phyloP scores from a whole-genome alignment of 1,140 invertebrate genomes.

The Drosophila biarmipes region DNA sequence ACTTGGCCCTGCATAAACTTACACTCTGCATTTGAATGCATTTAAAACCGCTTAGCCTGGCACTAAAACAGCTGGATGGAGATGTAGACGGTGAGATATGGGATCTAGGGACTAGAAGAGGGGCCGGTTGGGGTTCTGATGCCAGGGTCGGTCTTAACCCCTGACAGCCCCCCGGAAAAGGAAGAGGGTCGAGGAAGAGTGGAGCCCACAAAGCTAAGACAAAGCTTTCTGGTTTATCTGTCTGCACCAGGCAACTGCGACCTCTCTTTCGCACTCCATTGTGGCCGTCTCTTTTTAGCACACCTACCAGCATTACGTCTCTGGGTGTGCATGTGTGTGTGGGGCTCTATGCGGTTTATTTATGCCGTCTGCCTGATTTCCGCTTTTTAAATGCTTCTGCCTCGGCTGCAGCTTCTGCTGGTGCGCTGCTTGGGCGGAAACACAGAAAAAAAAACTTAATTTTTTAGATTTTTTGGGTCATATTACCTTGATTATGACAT shows the following conservation, averaged over 20 bases:
- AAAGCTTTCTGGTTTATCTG: conserved; percentile 45
- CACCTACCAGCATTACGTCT: conserved; percentile 15
- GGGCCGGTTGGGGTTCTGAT: neutral
- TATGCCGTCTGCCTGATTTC: conserved; percentile 79
- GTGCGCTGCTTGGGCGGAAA: conserved; percentile 6
- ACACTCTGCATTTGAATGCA: conserved; percentile 36
- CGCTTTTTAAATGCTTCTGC: conserved; percentile 78
- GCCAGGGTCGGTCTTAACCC: conserved; percentile 37
- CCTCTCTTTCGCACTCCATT: conserved; percentile 14
- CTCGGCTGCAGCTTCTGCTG: conserved; percentile 21
- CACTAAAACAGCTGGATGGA: conserved; percentile 18
- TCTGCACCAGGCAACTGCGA: conserved; percentile 25
- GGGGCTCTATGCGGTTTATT: conserved; percentile 60
- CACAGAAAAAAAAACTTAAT: neutral
- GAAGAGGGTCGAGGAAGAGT: neutral
- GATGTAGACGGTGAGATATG: conserved; percentile 3
- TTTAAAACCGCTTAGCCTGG: conserved; percentile 28
- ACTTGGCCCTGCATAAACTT: conserved; percentile 34
- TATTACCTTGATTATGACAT: too few relatives aligned
- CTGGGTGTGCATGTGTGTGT: conserved; percentile 8
- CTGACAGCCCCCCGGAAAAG: neutral
- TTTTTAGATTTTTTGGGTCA: too few relatives aligned
- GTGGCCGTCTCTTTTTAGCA: conserved; percentile 10
- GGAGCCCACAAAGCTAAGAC: conserved; percentile 35
- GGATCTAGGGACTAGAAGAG: neutral